phyloP scores from a whole-genome alignment of 2,888 invertebrate species.

The Macrosiphum euphorbiae region DNA sequence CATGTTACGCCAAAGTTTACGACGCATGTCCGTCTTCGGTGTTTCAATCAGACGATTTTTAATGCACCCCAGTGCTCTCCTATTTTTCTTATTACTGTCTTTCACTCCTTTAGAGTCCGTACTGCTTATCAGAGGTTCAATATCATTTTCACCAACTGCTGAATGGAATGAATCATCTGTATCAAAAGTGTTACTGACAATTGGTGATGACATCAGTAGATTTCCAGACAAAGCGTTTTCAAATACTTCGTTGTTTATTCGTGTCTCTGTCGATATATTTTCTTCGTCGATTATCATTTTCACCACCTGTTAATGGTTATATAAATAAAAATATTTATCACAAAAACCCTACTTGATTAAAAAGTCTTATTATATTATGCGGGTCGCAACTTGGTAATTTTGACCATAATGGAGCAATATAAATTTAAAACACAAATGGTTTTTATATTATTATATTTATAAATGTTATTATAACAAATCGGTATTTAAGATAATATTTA shows the following conservation, averaged over 20 bases:
- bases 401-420: background rate
- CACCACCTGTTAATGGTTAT: background rate
- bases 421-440: too few relatives aligned
- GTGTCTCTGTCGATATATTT: constrained; percentile 50
- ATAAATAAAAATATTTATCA: background rate
- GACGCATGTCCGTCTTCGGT: constrained; percentile 52
- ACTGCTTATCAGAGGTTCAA: constrained; percentile 18
- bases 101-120: background rate
- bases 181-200: background rate
- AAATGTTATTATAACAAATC: background rate
- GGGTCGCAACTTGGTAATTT: background rate
- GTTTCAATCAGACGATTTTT: constrained; percentile 56
- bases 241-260: background rate
- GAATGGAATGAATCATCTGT: constrained; percentile 58
- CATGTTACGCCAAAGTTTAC: constrained; percentile 63
- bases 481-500: too few relatives aligned
- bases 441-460: background rate
- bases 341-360: background rate
- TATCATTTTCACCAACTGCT: constrained; percentile 44
- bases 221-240: background rate
- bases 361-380: background rate
- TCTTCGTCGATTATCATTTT: constrained; percentile 53
- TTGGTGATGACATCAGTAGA: background rate
- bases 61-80: constrained; percentile 49
- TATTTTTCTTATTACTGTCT: background rate